Evolutionary conservation across 2,888 invertebrate genomes (phyloP).

Genomic region (Polyommatus icarus): DNA sequence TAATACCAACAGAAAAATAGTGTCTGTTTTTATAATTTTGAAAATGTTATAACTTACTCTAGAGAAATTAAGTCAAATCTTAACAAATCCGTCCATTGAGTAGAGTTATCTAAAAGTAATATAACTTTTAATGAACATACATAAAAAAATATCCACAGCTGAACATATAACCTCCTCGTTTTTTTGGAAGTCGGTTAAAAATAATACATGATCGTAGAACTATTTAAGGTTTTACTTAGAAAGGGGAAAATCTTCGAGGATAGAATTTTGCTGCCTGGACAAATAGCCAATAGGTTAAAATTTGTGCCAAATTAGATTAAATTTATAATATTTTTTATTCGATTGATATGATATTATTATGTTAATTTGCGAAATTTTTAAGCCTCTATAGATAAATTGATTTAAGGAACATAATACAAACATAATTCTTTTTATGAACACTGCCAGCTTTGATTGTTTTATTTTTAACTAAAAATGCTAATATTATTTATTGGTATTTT

Average conservation of each 20-base stretch:
- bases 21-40: not conserved
- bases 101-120: not conserved
- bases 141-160: too few species aligned
- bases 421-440: too few species aligned
- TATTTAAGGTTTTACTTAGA: not conserved
- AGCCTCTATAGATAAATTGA: too few species aligned
- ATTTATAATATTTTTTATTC: not conserved
- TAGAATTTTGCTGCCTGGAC: not conserved
- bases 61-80: not conserved
- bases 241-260: not conserved
- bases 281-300: not conserved
- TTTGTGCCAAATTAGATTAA: conserved; percentile 2
- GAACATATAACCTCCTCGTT: too few species aligned
- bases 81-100: not conserved
- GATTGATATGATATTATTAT: not conserved
- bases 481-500: too few species aligned
- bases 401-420: too few species aligned
- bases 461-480: too few species aligned
- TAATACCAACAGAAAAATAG: not conserved
- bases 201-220: not conserved
- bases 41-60: not conserved
- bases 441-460: too few species aligned
- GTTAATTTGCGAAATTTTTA: not conserved
- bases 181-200: too few species aligned
- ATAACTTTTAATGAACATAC: too few species aligned